Conservation (phyloP, 1,140 invertebrate genomes). For the Oppia nitens region DNA sequence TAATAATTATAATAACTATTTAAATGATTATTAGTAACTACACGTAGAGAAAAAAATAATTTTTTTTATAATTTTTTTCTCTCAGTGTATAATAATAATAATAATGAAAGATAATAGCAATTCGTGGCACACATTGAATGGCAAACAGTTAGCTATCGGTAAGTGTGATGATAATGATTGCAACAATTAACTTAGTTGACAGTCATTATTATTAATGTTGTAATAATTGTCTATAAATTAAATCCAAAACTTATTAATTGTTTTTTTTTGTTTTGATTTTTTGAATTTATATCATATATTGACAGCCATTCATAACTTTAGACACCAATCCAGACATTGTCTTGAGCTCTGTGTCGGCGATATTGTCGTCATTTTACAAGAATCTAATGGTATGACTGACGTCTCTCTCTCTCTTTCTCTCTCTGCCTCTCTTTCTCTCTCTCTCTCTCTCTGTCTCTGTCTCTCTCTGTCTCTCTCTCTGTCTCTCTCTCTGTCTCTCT, state of each 20-base stretch:
- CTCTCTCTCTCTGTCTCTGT: too few relatives aligned
- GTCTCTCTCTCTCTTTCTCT: not conserved
- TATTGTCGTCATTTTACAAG: constrained; percentile 72
- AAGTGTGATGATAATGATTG: not conserved
- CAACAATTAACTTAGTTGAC: not conserved
- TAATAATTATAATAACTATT: too few relatives aligned
- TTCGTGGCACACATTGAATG: not conserved
- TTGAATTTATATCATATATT: constrained; percentile 25
- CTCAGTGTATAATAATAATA: too few relatives aligned
- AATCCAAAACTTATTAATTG: not conserved
- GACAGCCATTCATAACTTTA: constrained; percentile 76
- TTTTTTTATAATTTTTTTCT: too few relatives aligned
- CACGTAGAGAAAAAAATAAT: too few relatives aligned
- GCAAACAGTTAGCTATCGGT: not conserved
- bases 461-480: too few relatives aligned
- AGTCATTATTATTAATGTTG: not conserved
- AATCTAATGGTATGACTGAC: constrained; percentile 46
- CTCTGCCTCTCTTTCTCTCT: not conserved
- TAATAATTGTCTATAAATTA: not conserved
- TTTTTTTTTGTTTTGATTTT: too few relatives aligned
- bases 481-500: too few relatives aligned
- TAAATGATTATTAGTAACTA: too few relatives aligned
- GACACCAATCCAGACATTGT: constrained; percentile 58
- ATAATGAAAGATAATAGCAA: not conserved
- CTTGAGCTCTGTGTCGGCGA: constrained; percentile 72